A percentile compares a stretch with the other conserved stretches of the same genome.
phyloP scores from a whole-genome alignment of 64 coral and sea anemone species.

The Hydrozoanthus tunicans region DNA sequence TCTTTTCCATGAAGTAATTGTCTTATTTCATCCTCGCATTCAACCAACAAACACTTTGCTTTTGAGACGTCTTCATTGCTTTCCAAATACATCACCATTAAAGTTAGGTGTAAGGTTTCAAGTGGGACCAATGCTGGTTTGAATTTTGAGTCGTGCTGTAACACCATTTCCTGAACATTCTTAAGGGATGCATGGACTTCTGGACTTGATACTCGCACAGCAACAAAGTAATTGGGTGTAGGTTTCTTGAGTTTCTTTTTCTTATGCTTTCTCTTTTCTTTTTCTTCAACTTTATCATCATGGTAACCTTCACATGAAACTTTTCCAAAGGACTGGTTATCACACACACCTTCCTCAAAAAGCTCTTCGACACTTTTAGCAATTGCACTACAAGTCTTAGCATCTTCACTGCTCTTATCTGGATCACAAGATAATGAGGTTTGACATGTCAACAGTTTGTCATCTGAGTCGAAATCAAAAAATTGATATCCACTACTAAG shows the following conservation, averaged over 20 bases:
- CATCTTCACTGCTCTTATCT: not conserved
- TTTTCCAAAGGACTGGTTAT: constrained; percentile 25
- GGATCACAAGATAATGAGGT: not conserved
- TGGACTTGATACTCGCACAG: constrained; percentile 82
- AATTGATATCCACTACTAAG: not conserved
- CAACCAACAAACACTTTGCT: constrained; percentile 63
- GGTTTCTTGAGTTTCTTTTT: constrained; percentile 58
- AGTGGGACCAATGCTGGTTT: constrained; percentile 81
- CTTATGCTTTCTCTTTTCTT: constrained; percentile 22
- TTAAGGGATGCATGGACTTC: constrained; percentile 71
- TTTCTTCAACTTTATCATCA: not conserved
- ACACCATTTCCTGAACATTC: constrained; percentile 75
- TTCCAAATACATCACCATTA: constrained; percentile 90
- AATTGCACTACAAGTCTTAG: not conserved
- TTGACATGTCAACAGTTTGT: not conserved
- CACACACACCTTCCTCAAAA: not conserved
- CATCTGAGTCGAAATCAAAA: not conserved
- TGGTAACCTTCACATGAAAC: constrained; percentile 19
- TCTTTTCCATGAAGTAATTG: constrained; percentile 14
- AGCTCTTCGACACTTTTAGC: not conserved
- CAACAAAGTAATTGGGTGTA: constrained; percentile 91
- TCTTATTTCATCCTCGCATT: constrained; percentile 51
- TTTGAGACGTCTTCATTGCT: constrained; percentile 55
- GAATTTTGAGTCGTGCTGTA: constrained; percentile 62
- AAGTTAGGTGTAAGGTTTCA: constrained; percentile 79